Base-by-base conservation (phyloP, 2,797 vertebrate genomes). In the Clarias pachynema region DNA sequence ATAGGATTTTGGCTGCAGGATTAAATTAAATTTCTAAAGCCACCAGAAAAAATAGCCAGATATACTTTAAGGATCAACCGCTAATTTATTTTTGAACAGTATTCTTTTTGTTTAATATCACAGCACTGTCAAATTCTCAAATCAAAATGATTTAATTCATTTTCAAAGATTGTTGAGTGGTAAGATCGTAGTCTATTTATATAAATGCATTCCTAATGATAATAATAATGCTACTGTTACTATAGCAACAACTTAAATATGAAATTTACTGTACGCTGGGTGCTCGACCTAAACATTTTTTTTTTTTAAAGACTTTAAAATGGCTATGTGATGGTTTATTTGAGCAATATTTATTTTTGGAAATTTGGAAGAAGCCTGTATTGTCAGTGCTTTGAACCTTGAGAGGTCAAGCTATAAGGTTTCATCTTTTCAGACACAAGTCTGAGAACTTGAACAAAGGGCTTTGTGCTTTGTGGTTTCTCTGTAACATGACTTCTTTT, bases 1-100 rank as follows among this genome's bases (percentile, higher is more conserved):
- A 82, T 69, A 18, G 20, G 60, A 86, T 78, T 86, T 82, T 70
- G 56, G 69, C 65, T 82, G 24, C 20, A 60, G 34, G 56, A 62
- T 78, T 60, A 26, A 37, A 78, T 81, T 66, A 9, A 49, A 57
- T 59, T 66, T 62, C 69, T 8, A 49, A 81, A 85, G 65, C 57
- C 34, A 31, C 29, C 69, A 37, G 60, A 1, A 5, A 20, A 62
- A 60, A 81, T 62, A 31, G 53, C 16, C 62, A 57, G 70, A 82
- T 68, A 59, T 68, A n/a, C 40, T 44, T 1, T 44, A 44, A 37
- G 37, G 37, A 37, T 14, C 9, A 34, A 22, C 26, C 18, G 34
- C 26, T 14, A 22, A 34, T 31, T 59, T 18, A 44, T 37, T 57
- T 57, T 8, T 22, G 7, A 31, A 56, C n/a, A 4, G 10, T 10